Base-by-base conservation (phyloP, 2,888 invertebrate species). In the Ochropleura leucogaster region DNA sequence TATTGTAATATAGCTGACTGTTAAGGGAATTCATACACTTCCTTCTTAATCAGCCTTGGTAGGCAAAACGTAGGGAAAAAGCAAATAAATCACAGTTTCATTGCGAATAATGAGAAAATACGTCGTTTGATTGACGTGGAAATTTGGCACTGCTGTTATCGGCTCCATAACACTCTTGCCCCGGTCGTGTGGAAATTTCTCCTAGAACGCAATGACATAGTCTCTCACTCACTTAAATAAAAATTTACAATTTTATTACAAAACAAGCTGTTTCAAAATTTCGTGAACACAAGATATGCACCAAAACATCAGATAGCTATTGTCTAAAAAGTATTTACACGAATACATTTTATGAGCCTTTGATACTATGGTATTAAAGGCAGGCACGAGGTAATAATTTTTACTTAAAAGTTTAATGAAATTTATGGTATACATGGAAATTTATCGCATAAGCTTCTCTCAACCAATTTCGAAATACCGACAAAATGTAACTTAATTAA, bases 361-460 rank as follows among this genome's bases (percentile, higher is more conserved):
- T 85, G 83, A 85, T 79, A 78, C 77, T 79, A 73, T 67, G 82
- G 30, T 30, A 30, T 30, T 30, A 30, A 30, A 30, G 30, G 76
- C 77, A 78, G 46, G 68, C 59, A 80, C 68, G 72, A 73, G 79
- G 87, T 76, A 85, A 90, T 90, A 87, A 85, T 87, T 90, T 89
- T 88, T 83, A 85, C 85, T 89, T 89, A 83, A 86, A 88, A 81
- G 77, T 86, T 90, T 89, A 88, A 90, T 87, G 78, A 87, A 88
- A 90, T 90, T 90, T 89, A 90, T 87, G 88, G 71, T 86, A 83
- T 84, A 87, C 85, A 86, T 85, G 89, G 75, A 85, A 90, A 90
- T 90, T 88, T 89, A 89, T 88, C 85, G 87, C 84, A 80, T 87
- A 86, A 88, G 80, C 86, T 75, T 85, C 86, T 85, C 80, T 74